Percentiles rank a stretch among this genome's conserved stretches.
Conservation (phyloP, 1,140 invertebrate genomes). For the Tenebrio molitor region DNA sequence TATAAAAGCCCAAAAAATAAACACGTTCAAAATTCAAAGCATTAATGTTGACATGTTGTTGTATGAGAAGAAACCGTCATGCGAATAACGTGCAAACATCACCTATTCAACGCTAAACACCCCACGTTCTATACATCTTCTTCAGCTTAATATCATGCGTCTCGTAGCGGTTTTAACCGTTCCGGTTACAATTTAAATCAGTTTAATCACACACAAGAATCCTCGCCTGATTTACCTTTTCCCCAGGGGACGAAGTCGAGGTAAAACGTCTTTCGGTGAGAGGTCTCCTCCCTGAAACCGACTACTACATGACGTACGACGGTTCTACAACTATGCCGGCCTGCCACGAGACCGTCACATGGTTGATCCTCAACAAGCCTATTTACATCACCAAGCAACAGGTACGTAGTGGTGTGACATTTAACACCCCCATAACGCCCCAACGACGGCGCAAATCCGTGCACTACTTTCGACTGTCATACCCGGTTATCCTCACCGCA, state of each 20-base stretch:
- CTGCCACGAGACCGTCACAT: conserved; percentile 94
- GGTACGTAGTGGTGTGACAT: conserved; percentile 69
- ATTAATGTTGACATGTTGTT: conserved; percentile 11
- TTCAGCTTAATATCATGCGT: no score
- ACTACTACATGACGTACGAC: conserved; percentile 98
- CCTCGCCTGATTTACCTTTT: conserved; percentile 25
- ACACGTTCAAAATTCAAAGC: conserved; percentile 18
- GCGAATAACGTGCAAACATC: not conserved
- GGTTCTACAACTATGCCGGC: conserved; percentile 95
- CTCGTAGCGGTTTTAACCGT: not conserved
- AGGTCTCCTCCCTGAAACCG: conserved; percentile 90
- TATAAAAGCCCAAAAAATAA: conserved; percentile 12
- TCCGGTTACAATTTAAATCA: conserved; percentile 1
- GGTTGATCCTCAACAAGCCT: conserved; percentile 96
- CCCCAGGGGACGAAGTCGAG: conserved; percentile 81
- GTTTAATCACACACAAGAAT: conserved; percentile 12
- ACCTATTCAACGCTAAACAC: not conserved
- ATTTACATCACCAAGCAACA: conserved; percentile 97
- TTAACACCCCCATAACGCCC: conserved; percentile 36
- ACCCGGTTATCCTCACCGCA: conserved; percentile 46
- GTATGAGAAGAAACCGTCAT: not conserved
- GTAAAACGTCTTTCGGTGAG: conserved; percentile 86
- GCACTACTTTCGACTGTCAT: conserved; percentile 43
- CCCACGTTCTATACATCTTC: no score
- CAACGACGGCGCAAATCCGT: conserved; percentile 17